phyloP scores from a whole-genome alignment of 2,113 vertebrate species.

The Chlorodrepanis virens region DNA sequence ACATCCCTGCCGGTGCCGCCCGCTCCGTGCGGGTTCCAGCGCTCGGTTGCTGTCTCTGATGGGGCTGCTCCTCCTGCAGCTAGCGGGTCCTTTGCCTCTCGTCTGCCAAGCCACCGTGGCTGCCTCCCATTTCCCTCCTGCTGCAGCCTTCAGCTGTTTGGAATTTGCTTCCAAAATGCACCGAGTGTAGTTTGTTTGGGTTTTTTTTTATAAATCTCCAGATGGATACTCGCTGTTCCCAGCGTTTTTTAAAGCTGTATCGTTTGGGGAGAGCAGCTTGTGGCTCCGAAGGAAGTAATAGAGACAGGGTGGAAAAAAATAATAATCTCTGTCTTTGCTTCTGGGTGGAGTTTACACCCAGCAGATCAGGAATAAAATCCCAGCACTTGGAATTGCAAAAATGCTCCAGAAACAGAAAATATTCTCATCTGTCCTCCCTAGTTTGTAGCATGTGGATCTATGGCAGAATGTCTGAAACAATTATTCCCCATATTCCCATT shows the following conservation, averaged over 20 bases:
- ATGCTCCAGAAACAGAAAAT: neutral
- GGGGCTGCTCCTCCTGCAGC: neutral
- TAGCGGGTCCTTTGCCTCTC: neutral
- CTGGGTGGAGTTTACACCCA: neutral
- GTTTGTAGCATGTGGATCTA: rapidly evolving
- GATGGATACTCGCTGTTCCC: neutral
- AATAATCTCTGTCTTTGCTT: neutral
- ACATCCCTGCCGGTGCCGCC: neutral
- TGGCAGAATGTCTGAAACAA: neutral
- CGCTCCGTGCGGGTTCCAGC: neutral
- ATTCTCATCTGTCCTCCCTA: neutral
- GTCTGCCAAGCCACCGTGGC: neutral
- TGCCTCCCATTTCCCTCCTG: constrained; percentile 36
- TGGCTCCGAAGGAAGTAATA: neutral
- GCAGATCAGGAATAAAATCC: neutral
- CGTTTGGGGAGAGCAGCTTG: neutral
- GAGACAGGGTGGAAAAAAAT: neutral
- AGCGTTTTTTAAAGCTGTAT: neutral
- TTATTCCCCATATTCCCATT: neutral
- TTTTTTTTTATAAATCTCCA: neutral
- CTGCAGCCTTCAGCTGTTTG: constrained; percentile 51
- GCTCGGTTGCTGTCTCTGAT: neutral
- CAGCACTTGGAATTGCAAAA: neutral
- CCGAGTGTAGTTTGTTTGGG: neutral
- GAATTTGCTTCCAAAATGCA: constrained; percentile 38